These are phyloP conservation scores for Nycteola revayana DNA, from an alignment of 2,888 invertebrate species.

Conservation along the genomic window DNA sequence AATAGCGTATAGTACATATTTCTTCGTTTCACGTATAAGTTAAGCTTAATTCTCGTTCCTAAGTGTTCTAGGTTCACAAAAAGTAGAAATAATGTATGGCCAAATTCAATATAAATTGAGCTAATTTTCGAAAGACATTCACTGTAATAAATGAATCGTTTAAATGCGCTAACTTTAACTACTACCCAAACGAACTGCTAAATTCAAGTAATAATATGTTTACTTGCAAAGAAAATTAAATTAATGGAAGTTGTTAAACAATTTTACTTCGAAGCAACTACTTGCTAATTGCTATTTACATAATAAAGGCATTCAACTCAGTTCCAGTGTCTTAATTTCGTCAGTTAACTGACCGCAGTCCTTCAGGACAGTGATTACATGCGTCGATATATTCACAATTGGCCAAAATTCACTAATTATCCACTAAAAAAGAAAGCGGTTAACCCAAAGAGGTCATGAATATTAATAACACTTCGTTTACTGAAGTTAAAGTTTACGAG, in stretches of 20 bases:
- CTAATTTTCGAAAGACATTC: no score
- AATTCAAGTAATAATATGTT: no score
- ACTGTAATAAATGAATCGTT: no score
- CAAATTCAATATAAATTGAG: no score
- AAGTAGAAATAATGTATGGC: no score
- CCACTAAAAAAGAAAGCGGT: conserved; percentile 35
- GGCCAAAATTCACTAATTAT: conserved; percentile 47
- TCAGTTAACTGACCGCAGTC: conserved; percentile 24
- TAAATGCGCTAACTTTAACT: no score
- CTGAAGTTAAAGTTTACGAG: conserved; percentile 44
- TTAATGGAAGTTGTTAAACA: background rate
- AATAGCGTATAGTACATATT: no score
- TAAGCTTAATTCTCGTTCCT: no score
- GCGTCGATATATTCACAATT: conserved; percentile 29
- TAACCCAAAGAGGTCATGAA: conserved; percentile 64
- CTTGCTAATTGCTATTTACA: conserved; percentile 21
- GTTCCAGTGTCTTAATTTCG: conserved; percentile 36
- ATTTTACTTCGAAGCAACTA: conserved; percentile 14
- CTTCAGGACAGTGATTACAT: conserved; percentile 26
- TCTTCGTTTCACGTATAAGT: no score
- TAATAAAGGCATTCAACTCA: conserved; percentile 28
- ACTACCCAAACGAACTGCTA: no score
- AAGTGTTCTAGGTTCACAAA: no score
- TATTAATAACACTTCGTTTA: conserved; percentile 61
- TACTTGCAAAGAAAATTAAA: no score